Evolutionary conservation across 2,113 vertebrate species (phyloP).

Genomic region (Neoarius graeffei): DNA sequence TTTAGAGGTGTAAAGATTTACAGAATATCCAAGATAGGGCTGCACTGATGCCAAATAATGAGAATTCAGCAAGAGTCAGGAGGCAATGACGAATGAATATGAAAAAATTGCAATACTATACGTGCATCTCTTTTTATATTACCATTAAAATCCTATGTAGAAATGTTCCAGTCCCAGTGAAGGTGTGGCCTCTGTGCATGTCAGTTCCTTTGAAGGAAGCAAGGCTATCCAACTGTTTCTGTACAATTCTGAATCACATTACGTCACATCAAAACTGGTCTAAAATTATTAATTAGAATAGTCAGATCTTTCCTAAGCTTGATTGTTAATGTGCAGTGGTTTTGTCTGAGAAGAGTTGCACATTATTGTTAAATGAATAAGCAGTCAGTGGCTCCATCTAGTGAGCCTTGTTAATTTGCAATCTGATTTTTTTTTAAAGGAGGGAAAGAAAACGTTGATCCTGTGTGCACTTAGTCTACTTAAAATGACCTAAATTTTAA

Average conservation of each 20-base stretch:
- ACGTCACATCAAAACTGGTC: neutral
- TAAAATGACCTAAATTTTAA: neutral
- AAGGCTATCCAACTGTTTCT: too few relatives aligned
- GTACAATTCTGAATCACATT: neutral
- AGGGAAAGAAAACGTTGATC: too few relatives aligned
- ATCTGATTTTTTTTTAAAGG: neutral
- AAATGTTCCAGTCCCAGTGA: neutral
- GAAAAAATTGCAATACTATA: neutral
- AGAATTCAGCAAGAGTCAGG: neutral
- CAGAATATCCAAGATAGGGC: neutral
- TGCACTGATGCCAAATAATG: neutral
- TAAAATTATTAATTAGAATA: neutral
- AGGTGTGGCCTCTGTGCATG: neutral
- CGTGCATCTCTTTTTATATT: neutral
- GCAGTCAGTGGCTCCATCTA: conserved; percentile 35
- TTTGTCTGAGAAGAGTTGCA: neutral
- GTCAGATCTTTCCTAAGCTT: neutral
- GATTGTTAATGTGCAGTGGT: neutral
- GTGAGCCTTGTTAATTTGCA: conserved; percentile 3
- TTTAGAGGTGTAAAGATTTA: neutral
- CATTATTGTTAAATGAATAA: neutral
- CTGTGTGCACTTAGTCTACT: neutral
- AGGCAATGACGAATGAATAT: neutral
- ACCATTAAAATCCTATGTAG: neutral
- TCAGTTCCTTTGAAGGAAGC: neutral